Conservation (phyloP, 2,888 invertebrate species). For the Bellardia bayeri region DNA sequence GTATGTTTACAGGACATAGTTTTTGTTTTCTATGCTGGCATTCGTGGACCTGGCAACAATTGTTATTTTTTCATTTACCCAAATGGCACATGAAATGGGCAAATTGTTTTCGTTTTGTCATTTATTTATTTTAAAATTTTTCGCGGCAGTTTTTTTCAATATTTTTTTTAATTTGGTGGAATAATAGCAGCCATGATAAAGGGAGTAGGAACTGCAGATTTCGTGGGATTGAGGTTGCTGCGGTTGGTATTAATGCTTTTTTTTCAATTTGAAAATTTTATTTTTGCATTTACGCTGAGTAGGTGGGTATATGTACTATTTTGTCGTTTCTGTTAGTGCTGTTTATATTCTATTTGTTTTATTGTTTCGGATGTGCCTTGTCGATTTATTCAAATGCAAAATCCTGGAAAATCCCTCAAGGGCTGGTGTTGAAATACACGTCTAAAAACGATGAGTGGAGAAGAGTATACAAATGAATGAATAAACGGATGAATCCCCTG, state of each 20-base stretch:
- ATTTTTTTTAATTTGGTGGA: conserved; percentile 28
- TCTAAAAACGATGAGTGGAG: conserved; percentile 39
- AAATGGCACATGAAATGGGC: conserved; percentile 69
- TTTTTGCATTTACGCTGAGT: conserved; percentile 40
- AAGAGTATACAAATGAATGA: conserved; percentile 47
- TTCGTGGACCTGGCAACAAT: conserved; percentile 70
- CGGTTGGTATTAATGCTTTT: conserved; percentile 70
- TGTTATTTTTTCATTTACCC: conserved; percentile 76
- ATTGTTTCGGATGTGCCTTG: conserved; percentile 74
- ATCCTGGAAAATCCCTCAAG: conserved; percentile 76
- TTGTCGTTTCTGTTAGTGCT: conserved; percentile 24
- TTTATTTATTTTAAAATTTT: conserved; percentile 68
- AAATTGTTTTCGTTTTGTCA: conserved; percentile 73
- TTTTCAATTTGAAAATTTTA: conserved; percentile 67
- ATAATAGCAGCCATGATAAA: conserved; percentile 7
- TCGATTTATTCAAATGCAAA: conserved; percentile 77
- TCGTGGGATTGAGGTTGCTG: conserved; percentile 72
- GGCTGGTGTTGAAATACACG: conserved; percentile 69
- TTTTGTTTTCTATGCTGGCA: conserved; percentile 44
- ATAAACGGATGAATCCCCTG: conserved; percentile 67
- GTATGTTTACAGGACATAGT: conserved; percentile 31
- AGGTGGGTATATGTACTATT: conserved; percentile 21
- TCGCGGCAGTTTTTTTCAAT: conserved; percentile 42
- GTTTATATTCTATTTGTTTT: conserved; percentile 63
- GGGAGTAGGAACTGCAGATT: conserved; percentile 33